These are phyloP conservation scores for Megalurothrips usitatus DNA, from an alignment of 2,888 invertebrate genomes.

Conservation along the genomic window DNA sequence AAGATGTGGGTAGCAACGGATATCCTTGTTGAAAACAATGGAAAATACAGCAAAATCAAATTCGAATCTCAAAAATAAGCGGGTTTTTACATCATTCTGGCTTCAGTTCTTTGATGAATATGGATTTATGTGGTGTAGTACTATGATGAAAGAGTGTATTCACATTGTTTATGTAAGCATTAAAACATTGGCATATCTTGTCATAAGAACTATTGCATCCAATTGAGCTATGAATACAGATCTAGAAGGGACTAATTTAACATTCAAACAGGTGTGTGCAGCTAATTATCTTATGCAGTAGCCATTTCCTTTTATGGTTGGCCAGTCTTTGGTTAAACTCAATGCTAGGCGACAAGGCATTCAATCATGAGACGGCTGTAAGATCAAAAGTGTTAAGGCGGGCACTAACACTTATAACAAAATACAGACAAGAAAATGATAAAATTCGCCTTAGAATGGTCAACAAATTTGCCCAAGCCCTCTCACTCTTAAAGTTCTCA, in stretches of 20 bases:
- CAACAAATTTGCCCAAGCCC: too few species aligned
- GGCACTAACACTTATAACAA: too few species aligned
- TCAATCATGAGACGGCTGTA: not conserved
- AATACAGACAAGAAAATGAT: too few species aligned
- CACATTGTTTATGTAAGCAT: not conserved
- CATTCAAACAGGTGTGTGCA: not conserved
- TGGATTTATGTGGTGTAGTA: not conserved
- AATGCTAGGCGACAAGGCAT: not conserved
- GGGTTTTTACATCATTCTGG: not conserved
- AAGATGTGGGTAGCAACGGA: too few species aligned
- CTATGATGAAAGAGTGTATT: not conserved
- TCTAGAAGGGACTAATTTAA: not conserved
- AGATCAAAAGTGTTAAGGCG: too few species aligned
- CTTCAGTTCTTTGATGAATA: not conserved
- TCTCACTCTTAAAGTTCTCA: too few species aligned
- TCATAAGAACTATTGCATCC: not conserved
- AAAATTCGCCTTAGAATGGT: too few species aligned
- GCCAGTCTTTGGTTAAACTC: constrained; percentile 18
- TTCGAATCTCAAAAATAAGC: too few species aligned
- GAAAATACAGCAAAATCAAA: too few species aligned
- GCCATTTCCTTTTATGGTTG: not conserved
- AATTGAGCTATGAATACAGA: not conserved
- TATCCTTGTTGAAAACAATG: too few species aligned
- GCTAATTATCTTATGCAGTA: not conserved
- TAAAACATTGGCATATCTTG: not conserved